Evolutionary conservation across 2,888 invertebrate species (phyloP), one percentile per base, ranked within the genome.

Genomic region (Rutpela maculata): DNA sequence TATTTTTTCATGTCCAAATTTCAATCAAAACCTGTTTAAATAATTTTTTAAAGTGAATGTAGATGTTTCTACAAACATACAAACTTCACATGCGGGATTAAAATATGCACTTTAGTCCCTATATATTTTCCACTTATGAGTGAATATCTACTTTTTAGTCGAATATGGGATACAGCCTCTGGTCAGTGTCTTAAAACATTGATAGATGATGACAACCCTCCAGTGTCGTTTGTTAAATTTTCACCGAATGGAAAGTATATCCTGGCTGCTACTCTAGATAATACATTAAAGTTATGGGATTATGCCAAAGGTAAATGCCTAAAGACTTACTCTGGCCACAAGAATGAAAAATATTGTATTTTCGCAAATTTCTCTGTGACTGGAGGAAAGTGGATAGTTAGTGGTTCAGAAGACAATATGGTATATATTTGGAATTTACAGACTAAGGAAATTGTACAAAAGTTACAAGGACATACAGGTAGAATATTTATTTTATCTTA

Each of bases 361-460:
- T 99, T 99, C 90, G 99, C 99, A 66, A 99, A 99, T 90, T 99
- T 99, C 90, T 99, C 99, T 50, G 99, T 99, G 9, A 99, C 99
- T 17, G 99, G 99, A 76, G 99, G 99, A 88, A 99, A 99, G 97
- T 99, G 99, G 99, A 99, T 99, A 88, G 99, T 99, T 65, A 99
- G 98, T 57, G 99, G 99, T n/a, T 99, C 99, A 5, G 99, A 99
- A 91, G 99, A 99, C 90, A 97, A 98, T 89, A 93, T 97, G 92
- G 98, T 99, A 0, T 99, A 99, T 89, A 98, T 99, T 86, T 99
- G 99, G 99, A 99, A 99, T 92, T 92, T 99, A 82, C 99, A 99
- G 89, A 98, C 99, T 15, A 99, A 99, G 91, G 99, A 99, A 92
- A 96, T 99, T 77, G 99, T 99, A 77, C 99, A 99, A 91, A 97